Base-by-base conservation (phyloP, 2,113 vertebrate genomes). In the Tyto alba region DNA sequence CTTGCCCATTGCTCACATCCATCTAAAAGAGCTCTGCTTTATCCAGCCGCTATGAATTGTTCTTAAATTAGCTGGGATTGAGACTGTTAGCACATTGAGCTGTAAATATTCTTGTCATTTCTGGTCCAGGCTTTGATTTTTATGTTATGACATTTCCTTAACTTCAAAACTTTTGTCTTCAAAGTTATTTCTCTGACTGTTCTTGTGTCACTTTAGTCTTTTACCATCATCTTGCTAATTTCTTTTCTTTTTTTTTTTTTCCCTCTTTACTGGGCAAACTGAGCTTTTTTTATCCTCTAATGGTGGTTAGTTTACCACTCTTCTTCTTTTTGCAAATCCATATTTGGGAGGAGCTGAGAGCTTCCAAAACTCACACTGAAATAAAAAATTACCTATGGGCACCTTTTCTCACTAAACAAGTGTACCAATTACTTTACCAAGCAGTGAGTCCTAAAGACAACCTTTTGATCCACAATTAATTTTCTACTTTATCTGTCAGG, bases 1-100 rank as follows among this genome's bases (percentile, higher is more conserved):
- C 64, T 95, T 90, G 92, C 81, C 85, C 87, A 89, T 95, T 88
- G 82, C 80, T 96, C 94, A 95, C 85, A 97, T 89, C 74, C 82
- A 80, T 85, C 78, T 89, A 64, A 90, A 90, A 91, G 60, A 73
- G 30, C 55, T 92, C 63, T 83, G 68, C 71, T 95, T 94, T 74
- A 91, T 86, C 63, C 87, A 88, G 80, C 16, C 16, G 4, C 71
- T 93, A 50, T 95, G 91, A 93, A 94, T 93, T 10, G 55, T 94
- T 81, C 80, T 75, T 93, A 95, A 92, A 93, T 96, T 95, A 94
- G 81, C 90, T 92, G 56, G 50, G 77, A 89, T 63, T 73, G 78
- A 89, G 93, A 79, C 67, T 71, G 84, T 95, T 93, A 94, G 83
- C 80, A 94, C 80, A 75, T 27, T 59, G 60, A 85, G 66, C 85